These are phyloP conservation scores for Clarias platycephalus DNA, from an alignment of 2,797 vertebrate species.

Conservation along the genomic window DNA sequence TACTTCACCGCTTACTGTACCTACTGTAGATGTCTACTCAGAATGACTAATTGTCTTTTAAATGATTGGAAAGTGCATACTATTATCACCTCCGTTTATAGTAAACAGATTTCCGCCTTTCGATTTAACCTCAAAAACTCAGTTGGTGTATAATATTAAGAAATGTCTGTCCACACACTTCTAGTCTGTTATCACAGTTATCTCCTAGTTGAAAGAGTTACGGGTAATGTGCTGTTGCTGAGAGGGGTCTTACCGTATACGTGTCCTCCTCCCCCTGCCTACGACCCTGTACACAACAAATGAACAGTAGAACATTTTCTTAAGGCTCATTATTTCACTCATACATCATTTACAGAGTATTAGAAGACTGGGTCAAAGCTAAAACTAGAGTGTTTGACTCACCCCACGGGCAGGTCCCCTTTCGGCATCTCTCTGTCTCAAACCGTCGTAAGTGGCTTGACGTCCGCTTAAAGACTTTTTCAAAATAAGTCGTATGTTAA, in stretches of 20 bases:
- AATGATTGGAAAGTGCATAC: neutral
- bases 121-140: neutral
- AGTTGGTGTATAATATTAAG: neutral
- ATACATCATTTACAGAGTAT: neutral
- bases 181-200: neutral
- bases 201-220: slow-evolving; percentile 3
- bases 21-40: neutral
- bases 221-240: neutral
- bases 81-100: neutral
- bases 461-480: neutral
- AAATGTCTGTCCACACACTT: neutral
- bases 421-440: slow-evolving; percentile 32
- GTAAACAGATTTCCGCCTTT: neutral
- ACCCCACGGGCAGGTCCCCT: slow-evolving; percentile 34
- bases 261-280: slow-evolving; percentile 13
- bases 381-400: neutral
- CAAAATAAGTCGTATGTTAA: neutral
- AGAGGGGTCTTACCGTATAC: slow-evolving; percentile 63
- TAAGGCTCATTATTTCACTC: neutral
- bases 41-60: neutral
- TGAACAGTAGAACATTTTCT: neutral
- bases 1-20: neutral
- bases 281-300: slow-evolving; percentile 57
- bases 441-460: slow-evolving; percentile 22
- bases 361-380: no score